Conservation (phyloP, 2,797 vertebrate genomes). For the Alca torda region DNA sequence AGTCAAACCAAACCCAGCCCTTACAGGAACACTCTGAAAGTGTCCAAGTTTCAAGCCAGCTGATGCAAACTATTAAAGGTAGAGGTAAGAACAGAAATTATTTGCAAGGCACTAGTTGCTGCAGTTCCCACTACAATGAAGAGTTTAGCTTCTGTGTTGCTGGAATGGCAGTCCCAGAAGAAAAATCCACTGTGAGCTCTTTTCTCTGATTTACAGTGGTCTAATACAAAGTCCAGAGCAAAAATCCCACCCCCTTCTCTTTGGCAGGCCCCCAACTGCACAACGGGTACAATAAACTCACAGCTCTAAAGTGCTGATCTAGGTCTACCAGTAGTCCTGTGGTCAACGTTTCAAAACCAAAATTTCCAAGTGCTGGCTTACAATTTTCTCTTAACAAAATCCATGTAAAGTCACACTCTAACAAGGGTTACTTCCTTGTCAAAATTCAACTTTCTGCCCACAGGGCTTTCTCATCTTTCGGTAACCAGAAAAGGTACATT, state of each 20-base stretch:
- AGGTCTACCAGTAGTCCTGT: background rate
- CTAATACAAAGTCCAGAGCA: background rate
- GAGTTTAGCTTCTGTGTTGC: background rate
- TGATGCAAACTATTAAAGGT: background rate
- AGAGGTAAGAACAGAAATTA: background rate
- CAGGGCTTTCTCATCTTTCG: background rate
- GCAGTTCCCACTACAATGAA: background rate
- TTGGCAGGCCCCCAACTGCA: background rate
- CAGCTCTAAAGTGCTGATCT: background rate
- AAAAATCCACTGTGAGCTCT: background rate
- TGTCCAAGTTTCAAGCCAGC: background rate
- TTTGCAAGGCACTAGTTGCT: background rate
- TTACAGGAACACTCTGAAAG: background rate
- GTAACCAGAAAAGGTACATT: background rate
- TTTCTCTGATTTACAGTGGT: background rate
- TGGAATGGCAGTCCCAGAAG: background rate
- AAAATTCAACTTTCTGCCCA: background rate
- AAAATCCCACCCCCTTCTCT: background rate
- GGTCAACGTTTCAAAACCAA: background rate
- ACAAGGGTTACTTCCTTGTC: background rate
- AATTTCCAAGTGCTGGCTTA: background rate
- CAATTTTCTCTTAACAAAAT: background rate
- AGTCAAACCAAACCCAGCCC: background rate
- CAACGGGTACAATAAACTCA: fast-evolving
- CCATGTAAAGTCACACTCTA: fast-evolving